Conservation (phyloP, 2,797 vertebrate species). For the Tokudaia tokunoshimensis region DNA sequence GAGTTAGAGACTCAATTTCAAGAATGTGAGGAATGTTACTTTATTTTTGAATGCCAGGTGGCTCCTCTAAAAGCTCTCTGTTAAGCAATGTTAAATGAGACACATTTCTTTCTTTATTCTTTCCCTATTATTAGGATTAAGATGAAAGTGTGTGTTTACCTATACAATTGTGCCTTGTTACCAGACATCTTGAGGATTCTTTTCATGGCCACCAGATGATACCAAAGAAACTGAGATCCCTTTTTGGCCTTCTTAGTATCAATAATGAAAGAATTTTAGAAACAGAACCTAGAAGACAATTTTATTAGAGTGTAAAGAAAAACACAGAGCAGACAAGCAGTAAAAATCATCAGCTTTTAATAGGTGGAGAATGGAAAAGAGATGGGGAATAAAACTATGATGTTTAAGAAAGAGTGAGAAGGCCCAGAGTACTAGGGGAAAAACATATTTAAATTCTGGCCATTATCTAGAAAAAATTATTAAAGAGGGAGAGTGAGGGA, state of each 20-base stretch:
- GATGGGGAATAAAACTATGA: neutral
- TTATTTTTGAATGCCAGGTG: conserved; percentile 16
- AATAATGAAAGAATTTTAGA: neutral
- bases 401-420: neutral
- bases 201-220: neutral
- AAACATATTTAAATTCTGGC: neutral
- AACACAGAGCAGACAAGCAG: neutral
- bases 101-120: neutral
- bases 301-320: neutral
- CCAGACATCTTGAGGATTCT: neutral
- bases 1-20: neutral
- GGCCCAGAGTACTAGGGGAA: too few species aligned
- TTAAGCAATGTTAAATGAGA: conserved; percentile 46
- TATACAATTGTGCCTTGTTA: conserved; percentile 8
- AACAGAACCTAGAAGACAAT: neutral
- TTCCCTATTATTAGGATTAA: conserved; percentile 7
- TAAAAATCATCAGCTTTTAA: neutral
- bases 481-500: neutral
- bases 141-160: conserved; percentile 5
- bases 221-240: neutral
- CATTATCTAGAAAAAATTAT: neutral
- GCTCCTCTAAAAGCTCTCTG: neutral
- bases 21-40: conserved; percentile 19
- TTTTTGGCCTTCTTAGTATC: neutral
- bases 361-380: neutral